phyloP scores from a whole-genome alignment of 2,113 vertebrate species.

The Meriones unguiculatus region DNA sequence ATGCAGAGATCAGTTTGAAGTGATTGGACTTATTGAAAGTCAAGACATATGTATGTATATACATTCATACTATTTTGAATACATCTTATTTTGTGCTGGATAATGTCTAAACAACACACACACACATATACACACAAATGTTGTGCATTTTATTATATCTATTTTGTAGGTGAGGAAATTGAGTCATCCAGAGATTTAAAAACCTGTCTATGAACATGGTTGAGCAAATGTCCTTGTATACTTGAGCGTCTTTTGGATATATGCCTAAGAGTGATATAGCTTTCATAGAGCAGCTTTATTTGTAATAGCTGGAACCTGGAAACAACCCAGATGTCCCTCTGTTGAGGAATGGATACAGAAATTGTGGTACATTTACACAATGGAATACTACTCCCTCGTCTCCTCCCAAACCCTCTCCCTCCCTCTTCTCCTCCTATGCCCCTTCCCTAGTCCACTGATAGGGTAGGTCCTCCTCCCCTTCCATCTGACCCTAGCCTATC shows the following conservation, averaged over 20 bases:
- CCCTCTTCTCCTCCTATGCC: background rate
- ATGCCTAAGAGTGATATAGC: too few species aligned
- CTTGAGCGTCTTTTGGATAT: too few species aligned
- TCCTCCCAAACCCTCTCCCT: too few species aligned
- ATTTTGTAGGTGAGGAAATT: constrained; percentile 24
- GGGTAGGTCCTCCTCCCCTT: background rate
- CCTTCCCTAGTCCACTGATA: background rate
- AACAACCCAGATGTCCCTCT: too few species aligned
- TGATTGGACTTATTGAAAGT: background rate
- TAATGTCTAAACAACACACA: background rate
- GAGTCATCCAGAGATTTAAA: background rate
- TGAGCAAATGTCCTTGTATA: too few species aligned
- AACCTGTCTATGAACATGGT: background rate
- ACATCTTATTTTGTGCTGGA: background rate
- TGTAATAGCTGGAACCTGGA: too few species aligned
- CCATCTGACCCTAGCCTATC: too few species aligned
- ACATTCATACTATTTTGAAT: background rate
- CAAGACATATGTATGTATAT: background rate
- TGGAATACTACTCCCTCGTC: background rate
- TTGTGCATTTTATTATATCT: background rate
- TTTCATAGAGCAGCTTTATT: too few species aligned
- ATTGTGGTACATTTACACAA: too few species aligned
- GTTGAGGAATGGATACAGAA: too few species aligned
- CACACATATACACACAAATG: background rate
- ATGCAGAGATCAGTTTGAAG: background rate